Conservation (phyloP, 2,888 invertebrate genomes). For the Cheilosia grossa region DNA sequence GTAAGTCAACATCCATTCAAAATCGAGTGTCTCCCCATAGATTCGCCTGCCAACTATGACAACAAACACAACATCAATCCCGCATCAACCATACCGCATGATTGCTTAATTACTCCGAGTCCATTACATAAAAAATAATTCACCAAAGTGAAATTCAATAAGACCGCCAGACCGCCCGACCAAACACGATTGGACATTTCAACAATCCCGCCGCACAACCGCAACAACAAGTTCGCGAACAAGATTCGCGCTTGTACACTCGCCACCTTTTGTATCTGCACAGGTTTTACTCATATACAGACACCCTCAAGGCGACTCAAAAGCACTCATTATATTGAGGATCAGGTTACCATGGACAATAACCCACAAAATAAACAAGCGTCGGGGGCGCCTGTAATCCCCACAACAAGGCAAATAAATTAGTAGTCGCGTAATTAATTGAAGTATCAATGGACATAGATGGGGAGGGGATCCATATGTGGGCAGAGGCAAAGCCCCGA, state of each 20-base stretch:
- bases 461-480: neutral
- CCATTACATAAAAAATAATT: conserved; percentile 17
- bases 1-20: neutral
- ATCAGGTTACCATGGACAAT: conserved; percentile 61
- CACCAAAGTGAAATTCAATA: conserved; percentile 19
- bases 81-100: conserved; percentile 25
- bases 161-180: conserved; percentile 3
- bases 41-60: conserved; percentile 16
- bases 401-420: conserved; percentile 45
- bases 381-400: conserved; percentile 20
- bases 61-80: conserved; percentile 9
- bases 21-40: neutral
- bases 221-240: conserved; percentile 31
- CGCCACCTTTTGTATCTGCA: conserved; percentile 38
- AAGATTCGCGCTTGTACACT: conserved; percentile 41
- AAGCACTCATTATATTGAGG: conserved; percentile 42
- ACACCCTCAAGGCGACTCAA: conserved; percentile 45
- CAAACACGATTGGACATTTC: conserved; percentile 8
- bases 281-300: neutral
- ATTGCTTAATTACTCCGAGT: conserved; percentile 44
- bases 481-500: conserved; percentile 4
- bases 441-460: conserved; percentile 37
- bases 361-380: conserved; percentile 30
- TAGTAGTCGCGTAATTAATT: conserved; percentile 60
- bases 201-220: conserved; percentile 4